These are phyloP conservation scores for Philaenus spumarius DNA, from an alignment of 1,140 invertebrate genomes.

Conservation along the genomic window DNA sequence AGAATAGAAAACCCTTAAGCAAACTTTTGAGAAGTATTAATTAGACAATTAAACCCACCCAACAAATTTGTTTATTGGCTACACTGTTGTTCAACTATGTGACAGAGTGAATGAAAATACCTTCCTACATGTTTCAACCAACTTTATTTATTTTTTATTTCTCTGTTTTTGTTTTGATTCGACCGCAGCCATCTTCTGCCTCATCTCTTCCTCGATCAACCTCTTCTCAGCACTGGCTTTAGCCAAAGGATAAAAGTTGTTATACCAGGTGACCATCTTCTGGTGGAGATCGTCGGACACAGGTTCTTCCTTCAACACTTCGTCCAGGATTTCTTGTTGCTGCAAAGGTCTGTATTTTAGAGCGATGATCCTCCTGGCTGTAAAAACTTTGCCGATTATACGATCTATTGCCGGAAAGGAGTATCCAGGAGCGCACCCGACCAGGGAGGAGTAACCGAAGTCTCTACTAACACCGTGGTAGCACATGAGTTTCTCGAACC, in stretches of 20 bases:
- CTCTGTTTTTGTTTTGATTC: constrained; percentile 2
- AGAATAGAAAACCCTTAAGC: no score
- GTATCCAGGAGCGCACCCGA: constrained; percentile 59
- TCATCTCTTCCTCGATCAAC: neutral
- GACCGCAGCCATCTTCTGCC: constrained; percentile 9
- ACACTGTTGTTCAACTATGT: no score
- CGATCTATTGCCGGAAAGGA: constrained; percentile 53
- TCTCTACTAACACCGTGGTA: constrained; percentile 50
- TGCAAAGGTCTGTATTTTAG: constrained; percentile 33
- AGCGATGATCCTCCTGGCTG: constrained; percentile 31
- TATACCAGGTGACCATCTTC: constrained; percentile 31
- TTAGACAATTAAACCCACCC: no score
- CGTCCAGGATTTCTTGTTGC: constrained; percentile 24
- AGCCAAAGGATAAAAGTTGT: constrained; percentile 27
- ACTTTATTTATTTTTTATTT: constrained; percentile 7
- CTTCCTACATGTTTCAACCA: no score
- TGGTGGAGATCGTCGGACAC: constrained; percentile 10
- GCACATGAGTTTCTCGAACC: constrained; percentile 52
- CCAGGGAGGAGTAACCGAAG: constrained; percentile 59
- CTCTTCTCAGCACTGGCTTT: constrained; percentile 20
- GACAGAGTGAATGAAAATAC: no score
- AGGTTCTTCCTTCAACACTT: constrained; percentile 19
- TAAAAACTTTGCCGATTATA: constrained; percentile 44
- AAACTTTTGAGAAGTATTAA: no score
- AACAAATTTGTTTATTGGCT: no score